These are phyloP conservation scores for Podotricha telesiphe DNA, from an alignment of 2,888 invertebrate species.

Conservation along the genomic window DNA sequence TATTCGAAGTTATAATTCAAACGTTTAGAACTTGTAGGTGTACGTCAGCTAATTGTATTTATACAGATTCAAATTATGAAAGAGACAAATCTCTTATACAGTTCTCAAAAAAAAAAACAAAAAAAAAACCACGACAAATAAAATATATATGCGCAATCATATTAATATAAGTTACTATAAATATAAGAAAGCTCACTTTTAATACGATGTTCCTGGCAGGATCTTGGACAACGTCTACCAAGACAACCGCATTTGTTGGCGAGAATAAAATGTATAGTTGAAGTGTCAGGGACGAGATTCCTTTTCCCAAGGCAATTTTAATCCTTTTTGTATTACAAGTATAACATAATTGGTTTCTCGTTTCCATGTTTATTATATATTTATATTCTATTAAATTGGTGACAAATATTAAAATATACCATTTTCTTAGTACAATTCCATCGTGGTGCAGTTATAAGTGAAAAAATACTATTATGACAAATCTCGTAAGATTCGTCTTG, in stretches of 20 bases:
- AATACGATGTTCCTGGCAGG: conserved; percentile 4
- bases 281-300: conserved; percentile 20
- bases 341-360: background rate
- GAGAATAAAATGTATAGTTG: conserved; percentile 16
- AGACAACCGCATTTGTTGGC: conserved; percentile 14
- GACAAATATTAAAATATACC: too few relatives aligned
- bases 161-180: background rate
- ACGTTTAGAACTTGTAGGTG: too few relatives aligned
- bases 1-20: too few relatives aligned
- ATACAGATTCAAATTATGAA: too few relatives aligned
- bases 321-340: background rate
- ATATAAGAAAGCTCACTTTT: conserved; percentile 8
- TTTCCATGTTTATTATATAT: background rate
- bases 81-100: background rate
- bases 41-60: too few relatives aligned
- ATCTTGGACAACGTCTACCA: conserved; percentile 51
- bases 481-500: too few relatives aligned
- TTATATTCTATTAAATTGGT: background rate
- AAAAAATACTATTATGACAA: too few relatives aligned
- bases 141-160: background rate
- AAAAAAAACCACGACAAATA: background rate
- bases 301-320: background rate
- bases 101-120: too few relatives aligned
- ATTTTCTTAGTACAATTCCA: too few relatives aligned
- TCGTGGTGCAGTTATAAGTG: too few relatives aligned